Evolutionary conservation across 2,888 invertebrate species (phyloP), one percentile per base, ranked within the genome.

Genomic region (Chrysodeixis includens): DNA sequence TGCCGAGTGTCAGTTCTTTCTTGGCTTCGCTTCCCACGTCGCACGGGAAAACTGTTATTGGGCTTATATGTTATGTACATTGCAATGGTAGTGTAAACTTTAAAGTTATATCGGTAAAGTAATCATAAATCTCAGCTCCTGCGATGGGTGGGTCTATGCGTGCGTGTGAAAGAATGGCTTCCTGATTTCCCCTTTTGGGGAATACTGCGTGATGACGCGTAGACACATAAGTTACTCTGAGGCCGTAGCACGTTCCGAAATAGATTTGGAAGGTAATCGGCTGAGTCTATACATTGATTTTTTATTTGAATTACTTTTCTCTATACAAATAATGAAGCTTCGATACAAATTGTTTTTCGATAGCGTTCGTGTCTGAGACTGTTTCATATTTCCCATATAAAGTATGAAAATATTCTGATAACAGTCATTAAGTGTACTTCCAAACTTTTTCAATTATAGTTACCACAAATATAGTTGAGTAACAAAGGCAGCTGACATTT

Each of bases 401-500:
- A 40, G n/a, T 40, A 40, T 0, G 10, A 20, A 20, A 10, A 49
- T 20, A 20, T 49, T 10, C 20, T 16, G 18, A 49, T 49, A n/a
- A 20, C 18, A 10, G 18, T 49, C 46, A 18, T 20, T 49, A 49
- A 10, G 1, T 18, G 18, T 49, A 49, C 9, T 20, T 20, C 10
- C 22, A 26, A 26, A 52, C 26, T 40, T 16, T 4, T 12, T 26
- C 22, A 52, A 52, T 26, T 26, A 40, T 3, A 32, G 10, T 30
- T n/a, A 10, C 46, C 55, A 56, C 49, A 67, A 74, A 64, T 69
- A 70, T 73, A 74, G 62, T 79, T 67, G 63, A 66, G 72, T 67
- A 78, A 69, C 74, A 62, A 78, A 78, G 74, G 73, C 66, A 74
- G 70, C 73, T 57, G 56, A 73, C 78, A 75, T 83, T 80, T 81